Percentiles rank a stretch among this genome's conserved stretches.
Evolutionary conservation across 2,113 vertebrate genomes (phyloP).

Genomic region (Scomber japonicus): DNA sequence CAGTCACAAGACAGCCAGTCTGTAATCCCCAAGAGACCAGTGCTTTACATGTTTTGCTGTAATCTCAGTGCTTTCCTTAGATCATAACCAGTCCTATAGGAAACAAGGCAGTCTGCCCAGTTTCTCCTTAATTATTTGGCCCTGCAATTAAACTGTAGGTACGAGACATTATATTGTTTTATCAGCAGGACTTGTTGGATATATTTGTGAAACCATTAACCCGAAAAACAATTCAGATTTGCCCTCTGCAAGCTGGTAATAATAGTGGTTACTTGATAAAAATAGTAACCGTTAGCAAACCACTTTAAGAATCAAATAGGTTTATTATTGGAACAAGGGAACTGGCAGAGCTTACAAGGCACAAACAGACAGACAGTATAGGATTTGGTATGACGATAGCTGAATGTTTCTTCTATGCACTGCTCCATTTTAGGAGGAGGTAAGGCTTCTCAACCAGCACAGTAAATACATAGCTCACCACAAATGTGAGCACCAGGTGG

Average conservation of each 20-base stretch:
- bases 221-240: too few relatives aligned
- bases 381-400: not conserved
- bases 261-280: too few relatives aligned
- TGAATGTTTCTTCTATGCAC: constrained; percentile 19
- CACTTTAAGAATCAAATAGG: too few relatives aligned
- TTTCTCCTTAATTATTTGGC: too few relatives aligned
- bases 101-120: too few relatives aligned
- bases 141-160: too few relatives aligned
- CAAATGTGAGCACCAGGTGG: constrained; percentile 82
- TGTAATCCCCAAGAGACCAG: not conserved
- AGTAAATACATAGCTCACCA: constrained; percentile 79
- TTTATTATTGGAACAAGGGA: not conserved
- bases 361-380: constrained; percentile 6
- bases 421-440: constrained; percentile 64
- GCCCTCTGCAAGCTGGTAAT: too few relatives aligned
- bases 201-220: too few relatives aligned
- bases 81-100: too few relatives aligned
- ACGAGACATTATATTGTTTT: too few relatives aligned
- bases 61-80: not conserved
- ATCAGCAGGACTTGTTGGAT: too few relatives aligned
- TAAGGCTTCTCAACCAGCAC: constrained; percentile 87
- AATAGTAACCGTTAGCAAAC: too few relatives aligned
- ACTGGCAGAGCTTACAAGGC: not conserved
- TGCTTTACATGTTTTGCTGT: not conserved
- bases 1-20: constrained; percentile 1